phyloP scores from a whole-genome alignment of 2,113 vertebrate genomes.

The Phycodurus eques region DNA sequence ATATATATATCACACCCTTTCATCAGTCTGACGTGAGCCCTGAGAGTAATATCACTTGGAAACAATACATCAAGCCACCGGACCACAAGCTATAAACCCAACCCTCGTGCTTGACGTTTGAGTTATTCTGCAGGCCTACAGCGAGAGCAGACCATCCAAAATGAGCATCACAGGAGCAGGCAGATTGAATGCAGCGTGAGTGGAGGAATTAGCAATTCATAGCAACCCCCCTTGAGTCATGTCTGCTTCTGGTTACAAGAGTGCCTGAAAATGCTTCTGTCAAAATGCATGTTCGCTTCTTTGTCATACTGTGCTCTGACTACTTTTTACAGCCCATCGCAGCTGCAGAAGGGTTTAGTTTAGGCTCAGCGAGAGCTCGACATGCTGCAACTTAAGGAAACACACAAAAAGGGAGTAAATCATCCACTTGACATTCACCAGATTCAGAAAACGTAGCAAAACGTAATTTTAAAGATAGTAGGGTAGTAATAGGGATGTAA shows the following conservation, averaged over 20 bases:
- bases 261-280: conserved; percentile 30
- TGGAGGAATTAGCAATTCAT: conserved; percentile 35
- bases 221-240: conserved; percentile 26
- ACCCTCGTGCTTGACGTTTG: conserved; percentile 25
- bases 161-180: conserved; percentile 30
- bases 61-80: conserved; percentile 47
- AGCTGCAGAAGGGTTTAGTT: conserved; percentile 19
- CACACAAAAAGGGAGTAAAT: background rate
- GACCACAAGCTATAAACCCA: conserved; percentile 33
- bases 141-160: conserved; percentile 20
- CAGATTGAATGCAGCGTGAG: conserved; percentile 18
- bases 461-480: background rate
- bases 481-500: too few species aligned
- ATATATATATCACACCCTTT: conserved; percentile 45
- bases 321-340: conserved; percentile 8
- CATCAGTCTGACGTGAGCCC: conserved; percentile 44
- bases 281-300: conserved; percentile 23
- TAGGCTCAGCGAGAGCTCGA: background rate
- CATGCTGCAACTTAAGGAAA: background rate
- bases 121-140: conserved; percentile 21
- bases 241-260: conserved; percentile 24
- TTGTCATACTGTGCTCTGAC: background rate
- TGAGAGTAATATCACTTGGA: conserved; percentile 35
- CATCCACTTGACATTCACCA: background rate
- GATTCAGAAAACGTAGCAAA: background rate